Evolutionary conservation across 2,888 invertebrate species (phyloP), one percentile per base, ranked within the genome.

Genomic region (Xylocampa areola): DNA sequence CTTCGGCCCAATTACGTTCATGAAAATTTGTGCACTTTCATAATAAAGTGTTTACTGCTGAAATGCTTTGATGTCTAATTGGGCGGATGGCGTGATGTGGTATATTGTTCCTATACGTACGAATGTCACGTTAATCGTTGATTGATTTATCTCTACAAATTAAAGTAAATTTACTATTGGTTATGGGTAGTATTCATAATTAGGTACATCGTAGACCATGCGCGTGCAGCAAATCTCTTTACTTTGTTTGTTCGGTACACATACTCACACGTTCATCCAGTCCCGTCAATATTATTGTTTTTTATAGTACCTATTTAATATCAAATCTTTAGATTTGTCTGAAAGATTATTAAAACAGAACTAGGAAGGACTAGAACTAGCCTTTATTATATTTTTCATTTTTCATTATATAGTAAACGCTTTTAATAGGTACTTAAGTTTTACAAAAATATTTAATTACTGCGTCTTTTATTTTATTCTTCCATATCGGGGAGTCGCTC

Each of bases 1-100:
- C 83, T 85, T 81, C 86, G 87, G 79, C 83, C 91, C 87, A 92
- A 92, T 92, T 92, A 92, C 85, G 84, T 83, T 81, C 79, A 79
- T 77, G 87, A 88, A 90, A 90, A 89, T 90, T 91, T 87, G 89
- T 91, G 85, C 84, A 87, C 87, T 85, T 86, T 87, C 86, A 87
- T 86, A 87, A 90, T 91, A 90, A 88, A 88, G 85, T 87, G 84
- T 86, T 89, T 81, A 85, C 84, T 79, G 79, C 75, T 77, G 76
- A 77, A 80, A 73, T 73, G 72, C 91, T 93, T 93, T 93, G 92
- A 93, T 87, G 88, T 92, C 84, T 92, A 91, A 92, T 92, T 92
- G 86, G 86, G 83, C 78, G 77, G 79, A 69, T 76, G 76, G 77
- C 57, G 78, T 64, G 79, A 77, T 75, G 76, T 70, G 77, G 76